Base-by-base conservation (phyloP, 1,140 invertebrate genomes). In the Pachypsylla venusta region DNA sequence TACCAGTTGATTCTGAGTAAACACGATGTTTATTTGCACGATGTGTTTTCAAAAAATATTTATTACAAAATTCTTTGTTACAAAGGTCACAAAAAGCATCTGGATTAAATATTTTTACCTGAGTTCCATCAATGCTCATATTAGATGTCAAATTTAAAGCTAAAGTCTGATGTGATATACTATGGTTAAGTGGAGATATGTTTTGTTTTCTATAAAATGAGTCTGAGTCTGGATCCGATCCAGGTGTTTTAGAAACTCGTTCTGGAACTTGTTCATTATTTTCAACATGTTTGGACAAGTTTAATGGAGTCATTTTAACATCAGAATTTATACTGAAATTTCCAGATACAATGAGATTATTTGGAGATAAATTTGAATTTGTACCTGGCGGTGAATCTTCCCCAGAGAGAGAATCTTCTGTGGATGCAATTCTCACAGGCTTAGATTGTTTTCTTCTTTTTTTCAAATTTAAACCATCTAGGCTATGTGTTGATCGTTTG, bases 61-160 rank as follows among this genome's bases (percentile, higher is more conserved):
- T 99, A 77, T 99, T 99, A 76, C 96, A 98, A 69, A 97, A 94
- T 73, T 98, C 94, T 73, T 99, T 99, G 74, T 98, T 96, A 76
- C 96, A 99, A 39, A 93, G 77, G 66, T 92, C 88, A 71, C 93
- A 96, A 70, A 94, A 98, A 2, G 94, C 93, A 74, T 95, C 93
- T 22, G 83, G 86, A 71, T 98, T 95, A 68, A 95, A 94, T 63
- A 95, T 93, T 24, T 65, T 56, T 19, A 65, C 35, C 19, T 59
- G 60, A 19, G 63, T 60, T 53, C 27, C 48, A 14, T 26, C 55
- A 22, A 30, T 28, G 25, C 14, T 22, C 19, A 2, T 5, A 57
- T 57, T 57, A 28, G 56, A 26, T 40, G 25, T n/a, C 55, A 35
- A 25, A 59, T 5, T 1, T 22, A 54, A 4, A 54, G 27, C 42